Evolutionary conservation across 1,140 invertebrate species (phyloP).

Genomic region (Drosophila cardini): DNA sequence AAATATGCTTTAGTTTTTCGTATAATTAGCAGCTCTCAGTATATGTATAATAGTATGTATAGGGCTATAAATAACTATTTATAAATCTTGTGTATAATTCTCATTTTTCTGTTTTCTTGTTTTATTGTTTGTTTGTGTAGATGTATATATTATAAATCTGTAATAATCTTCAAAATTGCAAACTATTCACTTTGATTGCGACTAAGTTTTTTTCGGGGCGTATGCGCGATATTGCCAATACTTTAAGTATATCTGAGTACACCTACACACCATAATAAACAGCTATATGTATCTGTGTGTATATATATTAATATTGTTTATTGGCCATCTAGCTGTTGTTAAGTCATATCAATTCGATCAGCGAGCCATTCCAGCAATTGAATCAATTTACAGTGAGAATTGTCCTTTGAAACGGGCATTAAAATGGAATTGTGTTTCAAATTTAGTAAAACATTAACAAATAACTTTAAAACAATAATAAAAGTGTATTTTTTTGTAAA

Average conservation of each 20-base stretch:
- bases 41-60: slow-evolving; percentile 45
- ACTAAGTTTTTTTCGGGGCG: slow-evolving; percentile 21
- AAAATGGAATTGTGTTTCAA: not conserved
- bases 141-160: slow-evolving; percentile 42
- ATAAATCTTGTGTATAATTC: slow-evolving; percentile 73
- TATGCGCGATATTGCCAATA: slow-evolving; percentile 23
- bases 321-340: slow-evolving; percentile 22
- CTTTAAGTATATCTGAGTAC: slow-evolving; percentile 6
- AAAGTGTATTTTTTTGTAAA: no score
- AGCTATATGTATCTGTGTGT: slow-evolving; percentile 6
- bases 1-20: slow-evolving; percentile 15
- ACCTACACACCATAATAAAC: slow-evolving; percentile 7
- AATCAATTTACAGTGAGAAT: not conserved
- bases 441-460: not conserved
- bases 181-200: slow-evolving; percentile 46
- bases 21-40: slow-evolving; percentile 55
- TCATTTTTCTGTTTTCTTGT: slow-evolving; percentile 36
- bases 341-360: slow-evolving; percentile 14
- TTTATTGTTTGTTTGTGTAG: slow-evolving; percentile 38
- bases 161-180: slow-evolving; percentile 56
- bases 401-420: not conserved
- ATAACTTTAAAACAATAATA: no score
- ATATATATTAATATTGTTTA: slow-evolving; percentile 9
- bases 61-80: slow-evolving; percentile 62
- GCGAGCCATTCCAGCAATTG: slow-evolving; percentile 34